These are phyloP conservation scores for Ooceraea biroi DNA, from an alignment of 1,140 invertebrate genomes.

Conservation along the genomic window DNA sequence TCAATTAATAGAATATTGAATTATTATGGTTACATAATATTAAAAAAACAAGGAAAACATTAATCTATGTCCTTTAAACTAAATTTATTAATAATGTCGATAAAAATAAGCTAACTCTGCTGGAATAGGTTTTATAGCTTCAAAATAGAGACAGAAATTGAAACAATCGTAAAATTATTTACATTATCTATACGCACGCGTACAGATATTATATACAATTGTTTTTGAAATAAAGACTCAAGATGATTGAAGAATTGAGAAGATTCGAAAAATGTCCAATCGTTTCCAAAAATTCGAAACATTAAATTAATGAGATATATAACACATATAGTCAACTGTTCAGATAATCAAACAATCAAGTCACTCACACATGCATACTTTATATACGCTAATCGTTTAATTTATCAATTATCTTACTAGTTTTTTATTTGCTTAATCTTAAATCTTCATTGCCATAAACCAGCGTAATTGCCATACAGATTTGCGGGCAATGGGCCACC, in stretches of 20 bases:
- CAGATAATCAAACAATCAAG: constrained; percentile 15
- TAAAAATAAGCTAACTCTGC: neutral
- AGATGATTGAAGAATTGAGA: neutral
- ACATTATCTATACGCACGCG: no score
- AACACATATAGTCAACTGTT: constrained; percentile 14
- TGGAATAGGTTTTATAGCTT: neutral
- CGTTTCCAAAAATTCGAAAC: neutral
- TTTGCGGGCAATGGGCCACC: constrained; percentile 97
- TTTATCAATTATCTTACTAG: constrained; percentile 62
- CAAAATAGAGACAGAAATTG: neutral
- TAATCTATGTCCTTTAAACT: neutral
- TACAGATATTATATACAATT: no score
- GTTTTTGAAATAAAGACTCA: neutral
- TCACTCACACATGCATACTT: constrained; percentile 54
- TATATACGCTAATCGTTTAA: constrained; percentile 60
- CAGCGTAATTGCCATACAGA: constrained; percentile 92
- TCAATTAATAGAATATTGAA: neutral
- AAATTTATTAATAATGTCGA: neutral
- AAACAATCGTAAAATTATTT: no score
- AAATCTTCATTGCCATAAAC: constrained; percentile 89
- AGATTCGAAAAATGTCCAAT: constrained; percentile 3
- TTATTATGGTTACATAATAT: neutral
- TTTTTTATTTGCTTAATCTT: constrained; percentile 56
- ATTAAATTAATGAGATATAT: constrained; percentile 37
- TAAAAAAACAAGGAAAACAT: neutral